phyloP scores from a whole-genome alignment of 2,113 vertebrate species.

The Crotophaga sulcirostris region DNA sequence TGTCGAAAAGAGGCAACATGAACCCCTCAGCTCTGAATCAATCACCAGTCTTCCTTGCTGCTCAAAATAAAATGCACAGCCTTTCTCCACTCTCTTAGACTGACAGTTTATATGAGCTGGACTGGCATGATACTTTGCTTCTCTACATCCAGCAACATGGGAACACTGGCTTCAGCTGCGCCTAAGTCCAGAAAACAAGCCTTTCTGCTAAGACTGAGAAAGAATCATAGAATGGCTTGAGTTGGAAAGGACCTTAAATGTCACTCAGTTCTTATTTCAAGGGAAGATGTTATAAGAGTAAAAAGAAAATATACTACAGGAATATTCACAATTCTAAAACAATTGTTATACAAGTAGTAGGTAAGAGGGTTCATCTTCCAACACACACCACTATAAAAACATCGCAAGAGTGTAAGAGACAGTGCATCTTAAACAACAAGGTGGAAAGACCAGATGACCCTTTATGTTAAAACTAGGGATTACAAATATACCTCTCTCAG shows the following conservation, averaged over 20 bases:
- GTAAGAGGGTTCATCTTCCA: background rate
- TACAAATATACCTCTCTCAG: background rate
- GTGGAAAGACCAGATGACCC: background rate
- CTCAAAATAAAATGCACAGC: background rate
- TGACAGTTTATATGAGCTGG: background rate
- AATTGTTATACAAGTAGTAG: accelerated
- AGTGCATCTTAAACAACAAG: accelerated
- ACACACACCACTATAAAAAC: background rate
- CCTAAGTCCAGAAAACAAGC: background rate
- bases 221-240: background rate
- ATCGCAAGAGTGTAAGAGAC: background rate
- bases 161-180: background rate
- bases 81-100: background rate
- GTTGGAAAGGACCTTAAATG: too few species aligned
- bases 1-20: background rate
- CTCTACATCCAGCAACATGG: background rate
- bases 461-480: background rate
- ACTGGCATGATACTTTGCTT: background rate
- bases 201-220: background rate
- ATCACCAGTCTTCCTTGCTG: background rate
- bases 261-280: too few species aligned
- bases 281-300: background rate
- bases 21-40: background rate
- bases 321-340: background rate
- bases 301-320: background rate